Base-by-base conservation (phyloP, 64 coral and sea anemone species). In the Stichodactyla helianthus region DNA sequence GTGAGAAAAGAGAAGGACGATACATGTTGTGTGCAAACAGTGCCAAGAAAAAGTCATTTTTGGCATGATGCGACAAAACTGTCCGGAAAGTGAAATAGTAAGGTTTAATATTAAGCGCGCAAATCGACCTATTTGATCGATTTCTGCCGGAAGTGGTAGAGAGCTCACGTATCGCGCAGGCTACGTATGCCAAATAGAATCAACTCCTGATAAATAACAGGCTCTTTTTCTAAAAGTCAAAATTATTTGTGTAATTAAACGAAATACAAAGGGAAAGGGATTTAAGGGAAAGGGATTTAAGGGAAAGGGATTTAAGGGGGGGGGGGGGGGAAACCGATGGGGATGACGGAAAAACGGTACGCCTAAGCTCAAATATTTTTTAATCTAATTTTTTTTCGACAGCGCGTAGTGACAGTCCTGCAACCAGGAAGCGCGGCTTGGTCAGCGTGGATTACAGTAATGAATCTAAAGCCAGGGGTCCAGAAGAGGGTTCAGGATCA, bases 351-450 rank as follows among this genome's bases (percentile, higher is more conserved):
- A n/a, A 68, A 68, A 23, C 4, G n/a, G n/a, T 6, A 7, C 4
- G 13, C 25, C 4, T 13, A 23, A 74, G 68, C 22, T 23, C 5
- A 22, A 18, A 65, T 65, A 65, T 22, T 65, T 65, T 3, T 44
- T 44, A 44, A 44, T 44, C 35, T 44, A 44, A 44, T 7, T n/a
- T 50, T 53, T 55, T 70, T 86, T 83, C 15, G 63, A 7, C 79
- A 99, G 97, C 97, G 15, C 89, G 93, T 26, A 99, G 97, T 87
- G 97, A 99, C 78, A 99, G 97, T 51, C 91, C 91, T 28, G 88
- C 85, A 44, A 92, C 93, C 56, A 81, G 93, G 25, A 92, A 94
- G 77, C 93, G 88, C 60, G 97, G 92, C 52, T 71, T 98, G 19
- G 83, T 98, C 4, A 94, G 70, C 56, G 60, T 92, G 10, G 92